Evolutionary conservation across 2,888 invertebrate species (phyloP).

Genomic region (Rhamnusium bicolor): DNA sequence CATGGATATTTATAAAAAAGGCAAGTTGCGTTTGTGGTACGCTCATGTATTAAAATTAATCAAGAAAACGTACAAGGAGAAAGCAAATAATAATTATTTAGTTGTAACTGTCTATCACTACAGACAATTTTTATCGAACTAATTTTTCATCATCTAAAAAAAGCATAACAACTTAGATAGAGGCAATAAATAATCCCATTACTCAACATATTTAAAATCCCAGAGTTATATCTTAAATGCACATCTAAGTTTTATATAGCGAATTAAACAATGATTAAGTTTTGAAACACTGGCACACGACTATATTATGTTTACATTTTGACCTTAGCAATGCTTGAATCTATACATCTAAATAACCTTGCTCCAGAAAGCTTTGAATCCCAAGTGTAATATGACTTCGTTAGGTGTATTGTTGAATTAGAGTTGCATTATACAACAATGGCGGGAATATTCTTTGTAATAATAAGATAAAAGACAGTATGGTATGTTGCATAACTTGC

Average conservation of each 20-base stretch:
- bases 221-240: background rate
- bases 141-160: slow-evolving; percentile 1
- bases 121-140: background rate
- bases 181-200: background rate
- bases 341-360: slow-evolving; percentile 49
- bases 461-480: slow-evolving; percentile 25
- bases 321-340: slow-evolving; percentile 48
- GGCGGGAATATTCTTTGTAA: slow-evolving; percentile 51
- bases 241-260: background rate
- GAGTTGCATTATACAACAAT: slow-evolving; percentile 55
- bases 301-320: slow-evolving; percentile 49
- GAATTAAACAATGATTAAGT: slow-evolving; percentile 29
- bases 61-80: slow-evolving; percentile 13
- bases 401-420: slow-evolving; percentile 54
- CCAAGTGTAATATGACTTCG: slow-evolving; percentile 52
- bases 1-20: background rate
- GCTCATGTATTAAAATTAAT: background rate
- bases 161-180: background rate
- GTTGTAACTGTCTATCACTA: slow-evolving; percentile 17
- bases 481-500: slow-evolving; percentile 23
- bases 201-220: slow-evolving; percentile 14
- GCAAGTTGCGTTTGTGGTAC: background rate
- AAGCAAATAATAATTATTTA: slow-evolving; percentile 20
- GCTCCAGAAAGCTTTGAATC: slow-evolving; percentile 52
- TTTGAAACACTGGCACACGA: slow-evolving; percentile 43